A percentile compares a stretch with the other conserved stretches of the same genome.
These are phyloP conservation scores for Arrhopalites spinosus DNA, from an alignment of 2,888 invertebrate genomes.

Conservation along the genomic window DNA sequence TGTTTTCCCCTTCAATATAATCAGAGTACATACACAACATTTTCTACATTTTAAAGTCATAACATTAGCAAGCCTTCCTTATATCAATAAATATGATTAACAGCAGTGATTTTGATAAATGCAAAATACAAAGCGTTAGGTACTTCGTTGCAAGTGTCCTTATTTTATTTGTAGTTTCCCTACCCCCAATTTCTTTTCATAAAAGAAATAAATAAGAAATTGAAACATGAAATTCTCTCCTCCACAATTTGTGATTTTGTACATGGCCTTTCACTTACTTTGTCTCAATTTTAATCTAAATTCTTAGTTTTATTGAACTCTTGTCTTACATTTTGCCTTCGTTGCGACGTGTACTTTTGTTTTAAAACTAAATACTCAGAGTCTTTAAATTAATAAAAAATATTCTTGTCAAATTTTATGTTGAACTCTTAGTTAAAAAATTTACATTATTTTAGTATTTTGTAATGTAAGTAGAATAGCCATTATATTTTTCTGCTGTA, in stretches of 20 bases:
- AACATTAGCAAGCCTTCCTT: too few relatives aligned
- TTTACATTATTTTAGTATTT: background rate
- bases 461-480: too few relatives aligned
- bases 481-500: too few relatives aligned
- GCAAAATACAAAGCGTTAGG: slow-evolving; percentile 22
- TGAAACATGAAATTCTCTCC: background rate
- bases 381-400: background rate
- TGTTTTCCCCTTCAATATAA: background rate
- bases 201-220: background rate
- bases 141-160: slow-evolving; percentile 31
- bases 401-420: background rate
- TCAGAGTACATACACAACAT: background rate
- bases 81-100: too few relatives aligned
- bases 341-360: background rate
- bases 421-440: background rate
- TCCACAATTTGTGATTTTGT: background rate
- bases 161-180: background rate
- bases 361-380: background rate
- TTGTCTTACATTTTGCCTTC: background rate
- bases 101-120: background rate
- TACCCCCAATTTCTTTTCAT: background rate
- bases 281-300: background rate
- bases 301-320: background rate
- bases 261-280: background rate
- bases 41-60: background rate